Evolutionary conservation across 1,140 invertebrate genomes (phyloP).

Genomic region (Capitella teleta): DNA sequence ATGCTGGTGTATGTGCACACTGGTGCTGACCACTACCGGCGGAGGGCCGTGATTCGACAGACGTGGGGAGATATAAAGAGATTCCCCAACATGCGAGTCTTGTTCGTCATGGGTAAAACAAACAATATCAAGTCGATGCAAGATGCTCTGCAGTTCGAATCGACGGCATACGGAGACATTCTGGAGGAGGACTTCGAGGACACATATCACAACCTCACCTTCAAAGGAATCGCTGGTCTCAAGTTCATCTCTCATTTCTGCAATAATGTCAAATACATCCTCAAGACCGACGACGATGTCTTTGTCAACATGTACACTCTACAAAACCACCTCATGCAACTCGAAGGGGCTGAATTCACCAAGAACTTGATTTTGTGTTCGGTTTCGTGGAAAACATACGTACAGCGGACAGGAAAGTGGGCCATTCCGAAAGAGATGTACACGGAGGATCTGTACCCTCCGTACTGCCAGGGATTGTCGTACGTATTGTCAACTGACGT

Average conservation of each 20-base stretch:
- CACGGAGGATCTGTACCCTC: conserved; percentile 11
- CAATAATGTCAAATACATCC: conserved; percentile 44
- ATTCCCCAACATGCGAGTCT: too few relatives aligned
- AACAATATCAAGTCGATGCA: conserved; percentile 23
- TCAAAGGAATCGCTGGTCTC: conserved; percentile 74
- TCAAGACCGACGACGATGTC: conserved; percentile 49
- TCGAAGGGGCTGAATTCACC: conserved; percentile 3
- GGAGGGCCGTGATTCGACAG: conserved; percentile 29
- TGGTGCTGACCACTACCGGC: conserved; percentile 28
- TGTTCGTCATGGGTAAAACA: conserved; percentile 60
- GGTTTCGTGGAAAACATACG: conserved; percentile 11
- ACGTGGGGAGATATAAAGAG: conserved; percentile 35
- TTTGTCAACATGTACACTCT: conserved; percentile 42
- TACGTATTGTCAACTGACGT: conserved; percentile 9
- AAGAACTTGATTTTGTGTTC: conserved; percentile 9
- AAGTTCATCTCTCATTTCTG: conserved; percentile 64
- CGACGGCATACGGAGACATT: conserved; percentile 53
- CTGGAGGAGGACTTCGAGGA: conserved; percentile 69
- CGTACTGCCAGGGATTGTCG: conserved; percentile 13
- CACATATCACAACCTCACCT: conserved; percentile 72
- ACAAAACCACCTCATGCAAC: conserved; percentile 12
- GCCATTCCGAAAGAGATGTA: conserved; percentile 8
- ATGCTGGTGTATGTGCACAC: conserved; percentile 25
- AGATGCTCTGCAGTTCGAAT: conserved; percentile 50
- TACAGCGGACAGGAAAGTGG: conserved; percentile 11